These are phyloP conservation scores for Rhopalosiphum padi DNA, from an alignment of 1,140 invertebrate species.

Conservation along the genomic window DNA sequence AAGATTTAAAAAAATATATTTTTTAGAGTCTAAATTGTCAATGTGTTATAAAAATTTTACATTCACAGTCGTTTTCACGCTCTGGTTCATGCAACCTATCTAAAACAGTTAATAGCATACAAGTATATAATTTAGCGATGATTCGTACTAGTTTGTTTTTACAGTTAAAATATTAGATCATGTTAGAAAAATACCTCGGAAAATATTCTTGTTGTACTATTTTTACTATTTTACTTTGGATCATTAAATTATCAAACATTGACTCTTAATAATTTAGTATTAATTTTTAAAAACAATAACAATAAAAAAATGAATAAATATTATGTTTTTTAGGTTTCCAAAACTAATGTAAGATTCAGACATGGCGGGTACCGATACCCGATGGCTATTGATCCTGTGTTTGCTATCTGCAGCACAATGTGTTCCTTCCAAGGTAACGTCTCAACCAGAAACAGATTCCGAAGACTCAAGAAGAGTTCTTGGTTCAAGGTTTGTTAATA, in stretches of 20 bases:
- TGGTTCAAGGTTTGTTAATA: constrained; percentile 63
- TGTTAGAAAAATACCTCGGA: background rate
- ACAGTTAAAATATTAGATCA: background rate
- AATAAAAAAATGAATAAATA: background rate
- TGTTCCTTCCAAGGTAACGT: constrained; percentile 60
- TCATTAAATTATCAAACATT: background rate
- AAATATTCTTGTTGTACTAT: background rate
- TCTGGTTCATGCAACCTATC: background rate
- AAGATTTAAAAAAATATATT: background rate
- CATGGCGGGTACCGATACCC: constrained; percentile 61
- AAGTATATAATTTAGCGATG: background rate
- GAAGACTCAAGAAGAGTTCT: constrained; percentile 63
- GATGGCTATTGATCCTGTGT: constrained; percentile 62
- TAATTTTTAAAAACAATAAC: background rate
- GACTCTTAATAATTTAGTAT: background rate
- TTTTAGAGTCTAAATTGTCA: background rate
- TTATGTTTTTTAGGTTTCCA: background rate
- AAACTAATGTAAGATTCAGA: constrained; percentile 49
- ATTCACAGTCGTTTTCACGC: constrained; percentile 3
- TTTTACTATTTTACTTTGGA: background rate
- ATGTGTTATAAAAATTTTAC: background rate
- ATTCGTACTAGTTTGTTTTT: constrained; percentile 1
- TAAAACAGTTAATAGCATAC: background rate
- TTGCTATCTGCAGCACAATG: constrained; percentile 60
- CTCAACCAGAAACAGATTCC: constrained; percentile 60